A percentile compares a stretch with the other conserved stretches of the same genome.
Conservation (phyloP, 2,888 invertebrate genomes). For the Ramazzottius varieornatus region DNA sequence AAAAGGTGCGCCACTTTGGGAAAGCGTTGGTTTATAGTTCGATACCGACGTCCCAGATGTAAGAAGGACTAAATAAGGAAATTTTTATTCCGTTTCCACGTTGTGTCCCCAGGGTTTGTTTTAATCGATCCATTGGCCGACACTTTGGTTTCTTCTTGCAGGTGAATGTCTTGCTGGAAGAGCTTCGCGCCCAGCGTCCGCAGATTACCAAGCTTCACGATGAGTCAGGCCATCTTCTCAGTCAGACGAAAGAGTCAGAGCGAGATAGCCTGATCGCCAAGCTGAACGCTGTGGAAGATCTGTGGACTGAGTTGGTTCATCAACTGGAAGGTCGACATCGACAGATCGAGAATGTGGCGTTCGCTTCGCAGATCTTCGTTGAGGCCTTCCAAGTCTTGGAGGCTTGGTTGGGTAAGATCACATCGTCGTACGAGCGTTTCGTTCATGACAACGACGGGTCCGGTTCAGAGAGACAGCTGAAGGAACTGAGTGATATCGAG, state of each 20-base stretch:
- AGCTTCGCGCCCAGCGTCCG: conserved; percentile 17
- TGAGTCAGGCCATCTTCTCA: background rate
- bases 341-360: background rate
- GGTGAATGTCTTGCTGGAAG: conserved; percentile 26
- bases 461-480: conserved; percentile 5
- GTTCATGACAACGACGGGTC: background rate
- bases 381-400: background rate
- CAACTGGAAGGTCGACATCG: conserved; percentile 67
- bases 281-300: conserved; percentile 3
- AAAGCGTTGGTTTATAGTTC: too few relatives aligned
- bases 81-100: too few relatives aligned
- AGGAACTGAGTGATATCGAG: conserved; percentile 13
- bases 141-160: too few relatives aligned
- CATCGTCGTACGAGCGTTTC: conserved; percentile 5
- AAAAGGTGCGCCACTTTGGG: too few relatives aligned
- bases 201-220: conserved; percentile 19
- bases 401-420: conserved; percentile 7
- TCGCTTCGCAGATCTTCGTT: background rate
- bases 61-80: too few relatives aligned
- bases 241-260: background rate
- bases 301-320: conserved; percentile 39
- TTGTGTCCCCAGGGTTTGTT: too few relatives aligned
- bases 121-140: too few relatives aligned
- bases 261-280: background rate
- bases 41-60: too few relatives aligned